Conservation (phyloP, 2,113 vertebrate genomes). For the Axis porcinus region DNA sequence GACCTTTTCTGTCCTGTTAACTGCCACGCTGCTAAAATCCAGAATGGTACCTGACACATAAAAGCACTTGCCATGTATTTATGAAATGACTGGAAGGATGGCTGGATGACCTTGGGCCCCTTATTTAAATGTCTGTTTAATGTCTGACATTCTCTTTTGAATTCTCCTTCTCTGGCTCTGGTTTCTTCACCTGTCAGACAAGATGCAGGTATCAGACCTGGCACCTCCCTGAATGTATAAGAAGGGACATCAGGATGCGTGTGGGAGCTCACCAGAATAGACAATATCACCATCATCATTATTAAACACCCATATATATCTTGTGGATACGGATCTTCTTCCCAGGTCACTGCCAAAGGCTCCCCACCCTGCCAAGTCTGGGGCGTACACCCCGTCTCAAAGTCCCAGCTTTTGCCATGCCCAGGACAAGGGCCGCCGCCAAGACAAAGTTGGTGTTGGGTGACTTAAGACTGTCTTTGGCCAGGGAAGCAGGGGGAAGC, state of each 20-base stretch:
- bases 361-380: neutral
- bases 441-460: too few species aligned
- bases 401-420: neutral
- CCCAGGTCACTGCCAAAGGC: neutral
- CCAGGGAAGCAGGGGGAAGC: neutral
- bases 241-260: fast-evolving
- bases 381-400: neutral
- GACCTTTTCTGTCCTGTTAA: neutral
- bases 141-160: neutral
- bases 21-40: neutral
- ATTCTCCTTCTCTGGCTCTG: neutral
- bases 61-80: neutral
- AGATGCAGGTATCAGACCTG: neutral
- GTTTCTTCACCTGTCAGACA: neutral
- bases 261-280: neutral
- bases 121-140: neutral
- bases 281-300: neutral
- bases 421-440: too few species aligned
- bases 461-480: neutral
- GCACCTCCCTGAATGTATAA: neutral
- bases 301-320: neutral
- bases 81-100: neutral
- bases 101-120: neutral
- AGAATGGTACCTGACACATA: neutral
- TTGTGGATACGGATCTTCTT: neutral